Evolutionary conservation across 2,797 vertebrate species (phyloP).

Genomic region (Poeciliopsis infans): DNA sequence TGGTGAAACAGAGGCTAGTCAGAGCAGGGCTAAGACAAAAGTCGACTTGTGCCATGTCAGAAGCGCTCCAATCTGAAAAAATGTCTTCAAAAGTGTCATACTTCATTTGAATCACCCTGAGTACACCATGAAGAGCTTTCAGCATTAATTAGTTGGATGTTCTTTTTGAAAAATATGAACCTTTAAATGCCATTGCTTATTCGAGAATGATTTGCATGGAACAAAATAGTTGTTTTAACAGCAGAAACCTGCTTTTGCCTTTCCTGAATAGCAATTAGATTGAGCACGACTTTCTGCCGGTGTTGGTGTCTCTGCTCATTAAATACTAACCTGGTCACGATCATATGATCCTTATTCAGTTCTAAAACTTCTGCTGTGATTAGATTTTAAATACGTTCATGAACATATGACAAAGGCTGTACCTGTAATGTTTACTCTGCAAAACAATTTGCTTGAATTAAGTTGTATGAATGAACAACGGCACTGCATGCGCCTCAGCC

Average conservation of each 20-base stretch:
- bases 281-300: background rate
- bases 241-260: background rate
- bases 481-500: background rate
- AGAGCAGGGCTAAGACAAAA: background rate
- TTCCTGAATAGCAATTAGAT: background rate
- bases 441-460: background rate
- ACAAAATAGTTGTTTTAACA: background rate
- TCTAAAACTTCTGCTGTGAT: background rate
- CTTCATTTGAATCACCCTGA: background rate
- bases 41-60: background rate
- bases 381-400: background rate
- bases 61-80: background rate
- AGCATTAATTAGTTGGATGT: background rate
- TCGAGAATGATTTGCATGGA: background rate
- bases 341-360: background rate
- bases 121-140: background rate
- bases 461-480: background rate
- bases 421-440: background rate
- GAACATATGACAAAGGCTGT: background rate
- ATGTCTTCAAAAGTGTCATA: background rate
- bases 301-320: background rate
- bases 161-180: background rate
- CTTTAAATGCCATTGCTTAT: background rate
- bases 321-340: background rate
- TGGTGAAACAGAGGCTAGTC: background rate